Evolutionary conservation across 2,888 invertebrate species (phyloP).

Genomic region (Mantis religiosa): DNA sequence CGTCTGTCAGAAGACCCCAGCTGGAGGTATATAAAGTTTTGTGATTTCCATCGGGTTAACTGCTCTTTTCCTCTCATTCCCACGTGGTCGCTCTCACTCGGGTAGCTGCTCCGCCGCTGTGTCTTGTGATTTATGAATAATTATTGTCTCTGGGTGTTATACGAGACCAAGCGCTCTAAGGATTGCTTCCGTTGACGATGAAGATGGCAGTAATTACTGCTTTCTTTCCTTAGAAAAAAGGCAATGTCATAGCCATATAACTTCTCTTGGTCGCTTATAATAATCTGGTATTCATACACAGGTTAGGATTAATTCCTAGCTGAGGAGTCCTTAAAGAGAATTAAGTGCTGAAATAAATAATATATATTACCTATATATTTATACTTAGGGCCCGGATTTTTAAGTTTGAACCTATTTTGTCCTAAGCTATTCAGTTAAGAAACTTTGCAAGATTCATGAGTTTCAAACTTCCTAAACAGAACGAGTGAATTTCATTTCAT

Average conservation of each 20-base stretch:
- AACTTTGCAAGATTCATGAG: too few species aligned
- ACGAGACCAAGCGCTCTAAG: not conserved
- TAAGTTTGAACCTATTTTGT: too few species aligned
- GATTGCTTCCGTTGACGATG: conserved; percentile 6
- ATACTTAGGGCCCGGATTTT: too few species aligned
- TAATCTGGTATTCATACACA: too few species aligned
- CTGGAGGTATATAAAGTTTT: conserved; percentile 15
- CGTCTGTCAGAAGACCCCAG: conserved; percentile 14
- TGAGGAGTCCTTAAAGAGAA: too few species aligned
- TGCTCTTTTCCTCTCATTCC: conserved; percentile 6
- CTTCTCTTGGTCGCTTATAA: not conserved
- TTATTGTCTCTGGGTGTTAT: conserved; percentile 7
- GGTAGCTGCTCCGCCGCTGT: not conserved
- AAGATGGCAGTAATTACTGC: not conserved
- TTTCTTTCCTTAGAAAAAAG: not conserved
- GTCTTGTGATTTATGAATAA: conserved; percentile 15
- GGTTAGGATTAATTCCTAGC: too few species aligned
- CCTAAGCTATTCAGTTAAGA: too few species aligned
- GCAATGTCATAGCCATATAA: not conserved
- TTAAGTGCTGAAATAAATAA: too few species aligned
- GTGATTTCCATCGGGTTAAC: conserved; percentile 8
- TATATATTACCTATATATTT: too few species aligned
- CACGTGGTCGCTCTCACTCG: not conserved
- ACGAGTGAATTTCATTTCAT: too few species aligned
- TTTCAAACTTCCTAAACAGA: too few species aligned